Evolutionary conservation across 2,888 invertebrate species (phyloP), one percentile per base, ranked within the genome.

Genomic region (Podabrus alpinus): DNA sequence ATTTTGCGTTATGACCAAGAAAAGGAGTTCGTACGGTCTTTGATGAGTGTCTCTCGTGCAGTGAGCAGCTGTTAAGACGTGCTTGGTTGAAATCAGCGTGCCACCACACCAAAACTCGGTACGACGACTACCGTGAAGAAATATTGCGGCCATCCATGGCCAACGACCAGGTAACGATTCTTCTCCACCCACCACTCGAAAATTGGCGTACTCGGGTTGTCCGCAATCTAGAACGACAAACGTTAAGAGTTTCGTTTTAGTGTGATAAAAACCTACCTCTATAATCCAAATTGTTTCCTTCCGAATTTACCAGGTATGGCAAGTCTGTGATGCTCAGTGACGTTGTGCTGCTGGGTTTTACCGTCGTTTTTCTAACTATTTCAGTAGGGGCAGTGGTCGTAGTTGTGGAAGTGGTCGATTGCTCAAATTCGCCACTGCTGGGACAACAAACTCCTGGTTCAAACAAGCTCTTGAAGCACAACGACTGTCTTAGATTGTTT

Each of bases 91-190:
- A 67, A 97, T 92, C 64, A 97, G 88, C 0, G 96, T 94, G 0
- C 97, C 97, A 0, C 97, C 97, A 84, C 97, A 97, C 97, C 97
- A 97, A 88, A 96, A 97, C 87, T 96, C 96, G 0, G 94, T 92
- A 21, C 95, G 91, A 81, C 94, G 92, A 59, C 93, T 92, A 9
- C 96, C 96, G 84, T 96, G 95, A 66, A 97, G 89, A 87, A 95
- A 97, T 81, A 97, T 96, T 1, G 97, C 97, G 0, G 95, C 97
- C 94, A 98, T 95, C 97, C 97, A 98, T 0, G 98, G 97, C 96
- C 97, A 97, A 70, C 95, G 92, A 0, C 97, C 97, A 0, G 95
- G 93, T 19, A 93, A 89, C 0, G 96, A 91, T 85, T 94, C 93
- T 71, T 94, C 92, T 4, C 98, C 98, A 0, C 98, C 98, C 0